phyloP scores from a whole-genome alignment of 2,888 invertebrate genomes.

The Pemphredon lugubris region DNA sequence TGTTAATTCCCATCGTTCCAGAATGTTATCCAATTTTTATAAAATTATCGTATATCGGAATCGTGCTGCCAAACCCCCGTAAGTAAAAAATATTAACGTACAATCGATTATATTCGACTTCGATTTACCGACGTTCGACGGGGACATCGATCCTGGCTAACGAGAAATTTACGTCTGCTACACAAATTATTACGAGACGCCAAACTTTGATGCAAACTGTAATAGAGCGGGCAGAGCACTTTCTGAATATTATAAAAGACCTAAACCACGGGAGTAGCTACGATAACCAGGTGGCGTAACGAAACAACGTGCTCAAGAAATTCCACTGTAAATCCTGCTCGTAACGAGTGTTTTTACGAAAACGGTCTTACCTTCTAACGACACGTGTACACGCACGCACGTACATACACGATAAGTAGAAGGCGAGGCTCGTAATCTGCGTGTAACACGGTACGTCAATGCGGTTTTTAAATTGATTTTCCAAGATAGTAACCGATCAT shows the following conservation, averaged over 20 bases:
- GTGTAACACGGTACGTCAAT: conserved; percentile 23
- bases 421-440: conserved; percentile 16
- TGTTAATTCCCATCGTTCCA: too few species aligned
- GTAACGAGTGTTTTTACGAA: conserved; percentile 16
- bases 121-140: too few species aligned
- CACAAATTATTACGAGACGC: too few species aligned
- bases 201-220: too few species aligned
- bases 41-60: too few species aligned
- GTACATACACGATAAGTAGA: conserved; percentile 14
- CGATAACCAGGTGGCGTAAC: conserved; percentile 17
- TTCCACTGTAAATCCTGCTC: conserved; percentile 7
- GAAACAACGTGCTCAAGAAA: conserved; percentile 15
- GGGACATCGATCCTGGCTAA: too few species aligned
- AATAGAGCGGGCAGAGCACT: too few species aligned
- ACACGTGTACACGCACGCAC: background rate
- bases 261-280: background rate
- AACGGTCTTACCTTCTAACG: conserved; percentile 29
- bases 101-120: too few species aligned
- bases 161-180: too few species aligned
- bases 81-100: too few species aligned
- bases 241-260: background rate
- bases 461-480: conserved; percentile 47
- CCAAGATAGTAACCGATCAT: conserved; percentile 15
- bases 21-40: too few species aligned
- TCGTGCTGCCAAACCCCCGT: too few species aligned